Percentiles rank a stretch among this genome's conserved stretches.
phyloP scores from a whole-genome alignment of 2,888 invertebrate genomes.

The Gnatocerus cornutus region DNA sequence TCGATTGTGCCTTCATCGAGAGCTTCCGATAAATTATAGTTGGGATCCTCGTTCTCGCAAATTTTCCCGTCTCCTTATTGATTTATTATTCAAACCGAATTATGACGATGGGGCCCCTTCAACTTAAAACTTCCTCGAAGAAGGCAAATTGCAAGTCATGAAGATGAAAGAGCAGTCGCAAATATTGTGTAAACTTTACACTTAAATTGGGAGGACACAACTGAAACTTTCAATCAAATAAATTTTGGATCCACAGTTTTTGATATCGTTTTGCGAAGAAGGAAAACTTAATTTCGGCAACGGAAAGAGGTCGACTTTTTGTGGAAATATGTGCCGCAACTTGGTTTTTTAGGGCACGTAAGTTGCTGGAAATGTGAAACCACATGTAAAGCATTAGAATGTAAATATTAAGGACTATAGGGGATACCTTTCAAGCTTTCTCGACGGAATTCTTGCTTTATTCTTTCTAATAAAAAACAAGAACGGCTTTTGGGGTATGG shows the following conservation, averaged over 20 bases:
- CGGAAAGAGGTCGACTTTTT: not conserved
- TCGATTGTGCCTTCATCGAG: not conserved
- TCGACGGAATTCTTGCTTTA: slow-evolving; percentile 21
- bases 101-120: slow-evolving; percentile 15
- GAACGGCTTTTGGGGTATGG: slow-evolving; percentile 1
- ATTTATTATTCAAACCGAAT: slow-evolving; percentile 30
- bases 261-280: not conserved
- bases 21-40: slow-evolving; percentile 17
- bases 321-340: not conserved
- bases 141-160: slow-evolving; percentile 16
- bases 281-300: slow-evolving; percentile 11
- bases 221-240: no score
- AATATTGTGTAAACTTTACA: slow-evolving; percentile 11
- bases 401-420: slow-evolving; percentile 1
- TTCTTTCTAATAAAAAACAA: slow-evolving; percentile 26
- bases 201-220: slow-evolving; percentile 1
- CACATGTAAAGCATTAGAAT: slow-evolving; percentile 12
- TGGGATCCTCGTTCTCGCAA: slow-evolving; percentile 5
- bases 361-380: slow-evolving; percentile 18
- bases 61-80: slow-evolving; percentile 22
- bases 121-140: slow-evolving; percentile 17
- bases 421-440: slow-evolving; percentile 14
- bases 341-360: not conserved
- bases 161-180: slow-evolving; percentile 5
- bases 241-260: no score